phyloP scores from a whole-genome alignment of 2,113 vertebrate species.

The Polypterus senegalus region DNA sequence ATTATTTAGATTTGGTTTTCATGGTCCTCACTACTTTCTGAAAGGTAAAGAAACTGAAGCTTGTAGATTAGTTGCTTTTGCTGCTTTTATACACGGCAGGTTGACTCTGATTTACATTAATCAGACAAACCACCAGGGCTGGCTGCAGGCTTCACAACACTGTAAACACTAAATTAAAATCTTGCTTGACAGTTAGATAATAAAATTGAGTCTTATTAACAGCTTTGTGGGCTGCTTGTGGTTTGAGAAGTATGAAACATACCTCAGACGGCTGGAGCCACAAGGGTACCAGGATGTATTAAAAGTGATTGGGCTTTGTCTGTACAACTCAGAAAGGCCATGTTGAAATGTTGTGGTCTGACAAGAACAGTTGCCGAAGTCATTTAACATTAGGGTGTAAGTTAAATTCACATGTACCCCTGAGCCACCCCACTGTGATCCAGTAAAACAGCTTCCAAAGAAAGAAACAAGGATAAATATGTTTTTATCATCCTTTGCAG shows the following conservation, averaged over 20 bases:
- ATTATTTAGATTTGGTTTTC: too few species aligned
- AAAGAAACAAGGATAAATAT: too few species aligned
- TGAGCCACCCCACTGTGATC: too few species aligned
- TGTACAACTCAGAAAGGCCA: neutral
- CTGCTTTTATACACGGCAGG: constrained; percentile 3
- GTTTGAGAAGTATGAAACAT: constrained; percentile 15
- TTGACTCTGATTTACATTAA: constrained; percentile 8
- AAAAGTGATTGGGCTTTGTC: constrained; percentile 2
- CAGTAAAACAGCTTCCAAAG: too few species aligned
- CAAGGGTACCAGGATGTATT: constrained; percentile 12
- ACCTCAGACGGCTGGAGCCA: constrained; percentile 4
- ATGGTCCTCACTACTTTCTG: too few species aligned
- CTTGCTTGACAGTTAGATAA: constrained; percentile 13
- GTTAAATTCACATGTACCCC: too few species aligned
- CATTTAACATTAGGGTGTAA: too few species aligned
- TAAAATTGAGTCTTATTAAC: constrained; percentile 15
- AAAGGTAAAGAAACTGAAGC: too few species aligned
- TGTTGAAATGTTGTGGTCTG: too few species aligned
- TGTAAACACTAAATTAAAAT: constrained; percentile 15
- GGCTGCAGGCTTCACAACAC: constrained; percentile 6
- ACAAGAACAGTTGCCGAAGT: too few species aligned
- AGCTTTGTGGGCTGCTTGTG: constrained; percentile 10
- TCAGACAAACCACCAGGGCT: constrained; percentile 2
- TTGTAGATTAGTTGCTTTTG: too few species aligned
- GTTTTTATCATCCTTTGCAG: too few species aligned